Percentiles rank a stretch among this genome's conserved stretches.
phyloP scores from a whole-genome alignment of 2,888 invertebrate species.

The Conistra vaccinii region DNA sequence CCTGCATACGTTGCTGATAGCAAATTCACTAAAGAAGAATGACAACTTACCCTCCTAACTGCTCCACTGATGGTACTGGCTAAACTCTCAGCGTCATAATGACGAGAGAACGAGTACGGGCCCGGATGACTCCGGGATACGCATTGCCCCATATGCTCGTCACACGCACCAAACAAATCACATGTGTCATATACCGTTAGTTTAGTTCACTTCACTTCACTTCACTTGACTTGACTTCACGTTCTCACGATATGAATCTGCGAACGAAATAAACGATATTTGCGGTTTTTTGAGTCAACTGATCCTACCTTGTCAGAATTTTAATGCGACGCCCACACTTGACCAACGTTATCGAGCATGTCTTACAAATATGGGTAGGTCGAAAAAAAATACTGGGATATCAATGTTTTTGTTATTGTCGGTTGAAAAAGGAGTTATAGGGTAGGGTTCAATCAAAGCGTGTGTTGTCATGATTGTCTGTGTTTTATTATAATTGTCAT shows the following conservation, averaged over 20 bases:
- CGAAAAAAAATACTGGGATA: constrained; percentile 32
- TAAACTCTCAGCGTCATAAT: constrained; percentile 87
- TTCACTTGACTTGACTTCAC: constrained; percentile 59
- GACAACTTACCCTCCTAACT: constrained; percentile 79
- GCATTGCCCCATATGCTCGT: constrained; percentile 94
- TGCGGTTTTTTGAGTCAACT: constrained; percentile 34
- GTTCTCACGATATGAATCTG: constrained; percentile 59
- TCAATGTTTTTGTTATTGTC: constrained; percentile 3
- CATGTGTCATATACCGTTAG: constrained; percentile 62
- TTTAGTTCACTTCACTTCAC: constrained; percentile 62
- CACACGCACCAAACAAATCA: constrained; percentile 69
- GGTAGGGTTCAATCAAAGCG: not conserved
- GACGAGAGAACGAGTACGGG: constrained; percentile 85
- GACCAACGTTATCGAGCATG: constrained; percentile 28
- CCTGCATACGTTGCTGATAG: not conserved
- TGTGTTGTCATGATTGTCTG: not conserved
- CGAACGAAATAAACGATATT: constrained; percentile 43
- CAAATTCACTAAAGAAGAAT: not conserved
- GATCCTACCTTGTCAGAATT: constrained; percentile 59
- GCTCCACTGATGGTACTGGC: constrained; percentile 83
- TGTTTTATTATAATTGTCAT: not conserved
- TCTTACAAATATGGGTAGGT: constrained; percentile 54
- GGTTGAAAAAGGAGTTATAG: not conserved
- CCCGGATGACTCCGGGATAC: constrained; percentile 92
- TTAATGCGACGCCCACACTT: constrained; percentile 64